Evolutionary conservation across 1,140 invertebrate genomes (phyloP).

Genomic region (Ips nitidus): DNA sequence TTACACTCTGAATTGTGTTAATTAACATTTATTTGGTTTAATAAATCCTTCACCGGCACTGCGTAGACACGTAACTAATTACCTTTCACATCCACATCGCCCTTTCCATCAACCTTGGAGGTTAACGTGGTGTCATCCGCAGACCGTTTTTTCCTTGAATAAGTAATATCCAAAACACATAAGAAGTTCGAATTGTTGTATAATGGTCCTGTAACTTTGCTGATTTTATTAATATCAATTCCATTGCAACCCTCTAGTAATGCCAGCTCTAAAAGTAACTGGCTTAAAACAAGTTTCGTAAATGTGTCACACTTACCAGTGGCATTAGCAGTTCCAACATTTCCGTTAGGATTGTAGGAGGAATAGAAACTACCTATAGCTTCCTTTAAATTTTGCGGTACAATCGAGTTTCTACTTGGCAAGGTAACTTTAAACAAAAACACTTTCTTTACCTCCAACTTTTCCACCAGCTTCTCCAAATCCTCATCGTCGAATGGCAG

Average conservation of each 20-base stretch:
- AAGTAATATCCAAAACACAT: conserved; percentile 37
- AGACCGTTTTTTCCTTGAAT: conserved; percentile 22
- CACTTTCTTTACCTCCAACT: conserved; percentile 37
- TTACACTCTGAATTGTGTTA: no score
- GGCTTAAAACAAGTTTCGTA: conserved; percentile 1
- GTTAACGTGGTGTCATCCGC: neutral
- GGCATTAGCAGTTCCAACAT: conserved; percentile 36
- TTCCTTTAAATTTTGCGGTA: conserved; percentile 37
- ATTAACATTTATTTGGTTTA: no score
- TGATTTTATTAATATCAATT: conserved; percentile 32
- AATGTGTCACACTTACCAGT: conserved; percentile 34
- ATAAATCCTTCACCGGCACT: no score
- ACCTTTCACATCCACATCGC: no score
- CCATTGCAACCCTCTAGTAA: conserved; percentile 37
- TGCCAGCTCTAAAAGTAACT: conserved; percentile 29
- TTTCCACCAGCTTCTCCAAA: conserved; percentile 37
- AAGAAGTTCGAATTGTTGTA: conserved; percentile 28
- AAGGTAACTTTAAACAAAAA: conserved; percentile 38
- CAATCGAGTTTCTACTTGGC: conserved; percentile 11
- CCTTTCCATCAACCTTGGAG: no score
- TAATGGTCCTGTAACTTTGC: conserved; percentile 20
- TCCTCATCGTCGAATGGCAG: conserved; percentile 42
- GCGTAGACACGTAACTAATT: no score
- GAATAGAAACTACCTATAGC: conserved; percentile 36
- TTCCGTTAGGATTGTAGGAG: conserved; percentile 43